phyloP scores from a whole-genome alignment of 2,113 vertebrate genomes.

The Pagrus major region DNA sequence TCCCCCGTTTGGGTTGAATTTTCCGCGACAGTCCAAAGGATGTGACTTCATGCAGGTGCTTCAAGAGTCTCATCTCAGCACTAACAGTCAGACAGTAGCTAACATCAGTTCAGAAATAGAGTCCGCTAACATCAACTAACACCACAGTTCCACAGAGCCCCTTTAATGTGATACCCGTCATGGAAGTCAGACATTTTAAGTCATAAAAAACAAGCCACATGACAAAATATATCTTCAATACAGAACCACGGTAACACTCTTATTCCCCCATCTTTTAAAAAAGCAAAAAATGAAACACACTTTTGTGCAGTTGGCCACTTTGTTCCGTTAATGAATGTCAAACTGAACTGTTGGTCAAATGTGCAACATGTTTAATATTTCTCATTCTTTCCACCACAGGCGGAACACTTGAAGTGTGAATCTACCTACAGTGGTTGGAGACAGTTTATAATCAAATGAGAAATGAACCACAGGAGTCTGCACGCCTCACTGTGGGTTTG shows the following conservation, averaged over 20 bases:
- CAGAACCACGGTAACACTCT: not conserved
- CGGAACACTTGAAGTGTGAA: not conserved
- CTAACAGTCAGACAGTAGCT: too few relatives aligned
- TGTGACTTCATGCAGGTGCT: too few relatives aligned
- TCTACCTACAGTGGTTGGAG: conserved; percentile 12
- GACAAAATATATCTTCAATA: not conserved
- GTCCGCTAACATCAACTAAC: too few relatives aligned
- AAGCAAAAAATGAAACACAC: not conserved
- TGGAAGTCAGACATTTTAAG: not conserved
- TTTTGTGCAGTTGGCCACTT: not conserved
- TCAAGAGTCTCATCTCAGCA: too few relatives aligned
- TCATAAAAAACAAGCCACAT: not conserved
- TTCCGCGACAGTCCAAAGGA: too few relatives aligned
- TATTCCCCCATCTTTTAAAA: too few relatives aligned
- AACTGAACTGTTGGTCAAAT: conserved; percentile 19
- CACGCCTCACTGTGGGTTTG: conserved; percentile 12
- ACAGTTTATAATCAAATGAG: conserved; percentile 68
- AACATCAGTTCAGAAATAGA: too few relatives aligned
- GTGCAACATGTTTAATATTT: not conserved
- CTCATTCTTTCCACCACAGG: conserved; percentile 13
- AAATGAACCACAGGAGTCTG: conserved; percentile 22
- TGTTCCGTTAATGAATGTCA: not conserved
- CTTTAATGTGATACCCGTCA: not conserved
- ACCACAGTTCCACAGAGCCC: too few relatives aligned
- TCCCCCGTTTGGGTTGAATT: too few relatives aligned